phyloP scores from a whole-genome alignment of 1,140 invertebrate species.

The Agrilus planipennis region DNA sequence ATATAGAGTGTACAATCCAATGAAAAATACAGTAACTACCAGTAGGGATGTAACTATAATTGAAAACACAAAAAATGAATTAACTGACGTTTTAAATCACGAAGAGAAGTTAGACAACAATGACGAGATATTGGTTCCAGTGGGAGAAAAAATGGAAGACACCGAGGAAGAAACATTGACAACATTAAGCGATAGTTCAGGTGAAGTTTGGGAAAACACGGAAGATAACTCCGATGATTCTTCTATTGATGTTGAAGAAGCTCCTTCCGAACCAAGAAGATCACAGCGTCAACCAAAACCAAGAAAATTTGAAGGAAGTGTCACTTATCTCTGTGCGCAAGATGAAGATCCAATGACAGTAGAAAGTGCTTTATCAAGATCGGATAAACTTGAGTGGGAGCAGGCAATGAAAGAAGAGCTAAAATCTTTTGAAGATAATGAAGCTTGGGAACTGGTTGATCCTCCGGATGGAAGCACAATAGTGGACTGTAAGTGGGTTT shows the following conservation, averaged over 20 bases:
- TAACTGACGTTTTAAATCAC: too few species aligned
- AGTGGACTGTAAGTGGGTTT: constrained; percentile 32
- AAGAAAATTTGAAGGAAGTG: constrained; percentile 13
- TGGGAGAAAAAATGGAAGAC: neutral
- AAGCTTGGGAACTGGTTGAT: constrained; percentile 28
- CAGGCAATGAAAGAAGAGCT: constrained; percentile 23
- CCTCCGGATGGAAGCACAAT: constrained; percentile 21
- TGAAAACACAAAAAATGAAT: too few species aligned
- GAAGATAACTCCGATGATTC: neutral
- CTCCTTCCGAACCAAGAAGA: constrained; percentile 5
- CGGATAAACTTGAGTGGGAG: constrained; percentile 21
- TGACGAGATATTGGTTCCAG: too few species aligned
- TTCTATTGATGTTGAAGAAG: neutral
- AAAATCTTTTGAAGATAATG: constrained; percentile 26
- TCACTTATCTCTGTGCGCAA: constrained; percentile 10
- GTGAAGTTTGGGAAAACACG: neutral
- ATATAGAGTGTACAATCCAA: constrained; percentile 19
- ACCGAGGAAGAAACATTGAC: neutral
- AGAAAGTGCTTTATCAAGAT: constrained; percentile 14
- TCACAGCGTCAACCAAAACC: constrained; percentile 12
- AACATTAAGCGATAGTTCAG: neutral
- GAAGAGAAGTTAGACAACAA: too few species aligned
- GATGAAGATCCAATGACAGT: constrained; percentile 10
- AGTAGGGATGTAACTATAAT: constrained; percentile 27
- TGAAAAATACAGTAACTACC: constrained; percentile 17